Evolutionary conservation across 92 coral and sea anemone species (phyloP).

Genomic region (Zoanthus sansibaricus): DNA sequence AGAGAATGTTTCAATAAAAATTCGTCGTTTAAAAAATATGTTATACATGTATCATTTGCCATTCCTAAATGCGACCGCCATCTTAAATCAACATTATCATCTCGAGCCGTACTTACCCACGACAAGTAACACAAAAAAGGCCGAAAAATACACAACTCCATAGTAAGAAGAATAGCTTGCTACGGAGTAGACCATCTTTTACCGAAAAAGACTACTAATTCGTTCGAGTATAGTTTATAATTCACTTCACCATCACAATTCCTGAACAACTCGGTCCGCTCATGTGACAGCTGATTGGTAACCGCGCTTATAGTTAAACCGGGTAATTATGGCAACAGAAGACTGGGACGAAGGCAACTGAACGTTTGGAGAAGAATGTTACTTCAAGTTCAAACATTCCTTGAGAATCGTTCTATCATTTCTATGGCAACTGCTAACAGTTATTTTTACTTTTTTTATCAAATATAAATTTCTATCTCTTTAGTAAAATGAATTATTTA

Average conservation of each 20-base stretch:
- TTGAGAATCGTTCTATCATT: no score
- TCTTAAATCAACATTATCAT: constrained; percentile 53
- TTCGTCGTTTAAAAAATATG: neutral
- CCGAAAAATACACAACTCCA: constrained; percentile 73
- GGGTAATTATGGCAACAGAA: no score
- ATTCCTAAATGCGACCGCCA: constrained; percentile 60
- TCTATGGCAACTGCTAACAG: no score
- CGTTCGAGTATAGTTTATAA: neutral
- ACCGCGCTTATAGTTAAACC: no score
- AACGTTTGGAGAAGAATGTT: no score
- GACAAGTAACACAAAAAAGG: constrained; percentile 72
- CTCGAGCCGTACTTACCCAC: constrained; percentile 73
- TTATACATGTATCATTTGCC: neutral
- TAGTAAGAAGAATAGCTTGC: constrained; percentile 57
- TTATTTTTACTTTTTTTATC: no score
- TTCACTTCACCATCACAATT: neutral
- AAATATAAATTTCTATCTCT: no score
- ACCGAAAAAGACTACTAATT: neutral
- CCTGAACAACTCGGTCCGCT: neutral
- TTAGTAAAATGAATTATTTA: no score
- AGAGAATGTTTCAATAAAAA: constrained; percentile 13
- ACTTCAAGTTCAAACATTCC: no score
- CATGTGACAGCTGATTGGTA: neutral
- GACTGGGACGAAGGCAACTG: no score
- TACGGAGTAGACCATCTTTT: neutral